phyloP scores from a whole-genome alignment of 1,140 invertebrate species.

The Drosophila lacteicornis region DNA sequence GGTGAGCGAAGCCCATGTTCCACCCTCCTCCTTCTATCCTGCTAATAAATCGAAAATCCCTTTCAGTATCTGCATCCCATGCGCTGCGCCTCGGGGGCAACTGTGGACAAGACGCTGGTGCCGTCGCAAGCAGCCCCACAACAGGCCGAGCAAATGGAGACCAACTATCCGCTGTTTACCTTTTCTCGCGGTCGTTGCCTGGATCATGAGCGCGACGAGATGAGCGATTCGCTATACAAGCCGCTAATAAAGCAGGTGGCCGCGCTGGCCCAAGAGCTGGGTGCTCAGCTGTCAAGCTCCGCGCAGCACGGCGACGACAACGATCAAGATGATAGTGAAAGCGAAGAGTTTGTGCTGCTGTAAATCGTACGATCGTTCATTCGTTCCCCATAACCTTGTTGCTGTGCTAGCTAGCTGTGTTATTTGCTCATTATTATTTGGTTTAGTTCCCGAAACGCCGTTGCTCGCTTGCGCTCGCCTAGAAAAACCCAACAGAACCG shows the following conservation, averaged over 20 bases:
- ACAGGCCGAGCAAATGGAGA: constrained; percentile 84
- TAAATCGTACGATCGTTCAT: constrained; percentile 29
- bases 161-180: constrained; percentile 92
- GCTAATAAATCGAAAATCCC: neutral
- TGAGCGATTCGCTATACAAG: constrained; percentile 85
- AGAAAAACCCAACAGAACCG: constrained; percentile 53
- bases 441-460: constrained; percentile 48
- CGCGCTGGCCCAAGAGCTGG: constrained; percentile 85
- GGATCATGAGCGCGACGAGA: constrained; percentile 85
- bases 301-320: constrained; percentile 85
- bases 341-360: constrained; percentile 90
- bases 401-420: constrained; percentile 65
- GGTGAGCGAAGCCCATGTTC: constrained; percentile 75
- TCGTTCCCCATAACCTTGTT: constrained; percentile 19
- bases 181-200: constrained; percentile 89
- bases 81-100: constrained; percentile 81
- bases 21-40: neutral
- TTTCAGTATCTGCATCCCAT: constrained; percentile 87
- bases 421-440: constrained; percentile 60
- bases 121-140: constrained; percentile 30
- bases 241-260: constrained; percentile 86
- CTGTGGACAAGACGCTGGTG: constrained; percentile 49
- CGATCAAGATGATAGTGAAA: constrained; percentile 89
- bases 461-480: constrained; percentile 65
- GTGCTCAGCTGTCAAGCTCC: constrained; percentile 37